Conservation (phyloP, 2,888 invertebrate genomes). For the Xestia xanthographa region DNA sequence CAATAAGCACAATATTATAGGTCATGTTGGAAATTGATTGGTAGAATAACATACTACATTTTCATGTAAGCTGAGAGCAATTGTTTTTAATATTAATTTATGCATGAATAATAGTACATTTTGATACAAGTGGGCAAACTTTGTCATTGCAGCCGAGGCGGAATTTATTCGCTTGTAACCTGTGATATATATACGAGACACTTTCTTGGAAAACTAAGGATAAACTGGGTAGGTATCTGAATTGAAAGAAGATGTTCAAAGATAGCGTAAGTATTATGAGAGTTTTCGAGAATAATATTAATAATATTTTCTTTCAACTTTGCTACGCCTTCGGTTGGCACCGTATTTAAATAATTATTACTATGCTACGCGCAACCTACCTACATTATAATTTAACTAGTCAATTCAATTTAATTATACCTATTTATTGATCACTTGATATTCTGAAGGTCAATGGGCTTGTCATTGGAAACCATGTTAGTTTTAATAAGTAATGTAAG, state of each 20-base stretch:
- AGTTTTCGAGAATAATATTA: not conserved
- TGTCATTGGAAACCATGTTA: conserved; percentile 7
- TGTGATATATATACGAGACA: too few relatives aligned
- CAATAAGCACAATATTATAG: not conserved
- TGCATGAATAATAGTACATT: not conserved
- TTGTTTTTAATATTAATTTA: conserved; percentile 1
- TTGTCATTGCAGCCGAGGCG: not conserved
- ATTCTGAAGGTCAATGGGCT: conserved; percentile 31
- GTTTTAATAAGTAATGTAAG: conserved; percentile 28
- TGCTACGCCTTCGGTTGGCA: not conserved
- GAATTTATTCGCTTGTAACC: not conserved
- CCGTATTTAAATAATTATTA: not conserved
- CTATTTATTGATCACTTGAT: conserved; percentile 20
- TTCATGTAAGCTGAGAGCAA: not conserved
- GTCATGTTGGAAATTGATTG: conserved; percentile 3
- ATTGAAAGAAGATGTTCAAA: not conserved
- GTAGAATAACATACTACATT: not conserved
- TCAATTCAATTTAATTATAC: conserved; percentile 3
- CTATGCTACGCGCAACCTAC: not conserved
- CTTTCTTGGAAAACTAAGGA: not conserved
- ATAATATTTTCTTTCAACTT: not conserved
- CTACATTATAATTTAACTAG: conserved; percentile 4
- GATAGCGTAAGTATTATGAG: conserved; percentile 1
- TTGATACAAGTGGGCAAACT: not conserved
- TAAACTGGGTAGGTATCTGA: not conserved